phyloP scores from a whole-genome alignment of 2,888 invertebrate species.

The Dromius quadrimaculatus region DNA sequence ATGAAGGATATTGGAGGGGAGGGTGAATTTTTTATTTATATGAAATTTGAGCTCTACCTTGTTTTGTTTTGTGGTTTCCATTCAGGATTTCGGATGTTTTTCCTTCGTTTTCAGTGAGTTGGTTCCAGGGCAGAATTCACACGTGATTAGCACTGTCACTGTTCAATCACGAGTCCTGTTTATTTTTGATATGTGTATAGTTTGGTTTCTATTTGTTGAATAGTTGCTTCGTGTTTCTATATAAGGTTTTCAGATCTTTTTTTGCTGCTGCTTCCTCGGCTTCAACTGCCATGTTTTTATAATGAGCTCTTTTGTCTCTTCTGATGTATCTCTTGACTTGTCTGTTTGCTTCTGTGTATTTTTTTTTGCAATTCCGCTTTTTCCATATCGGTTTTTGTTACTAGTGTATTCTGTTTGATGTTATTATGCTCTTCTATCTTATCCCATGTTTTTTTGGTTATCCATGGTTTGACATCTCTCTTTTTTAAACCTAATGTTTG shows the following conservation, averaged over 20 bases:
- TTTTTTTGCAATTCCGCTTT: neutral
- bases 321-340: neutral
- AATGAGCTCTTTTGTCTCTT: neutral
- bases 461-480: neutral
- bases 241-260: no score
- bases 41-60: no score
- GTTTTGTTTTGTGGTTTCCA: no score
- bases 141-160: no score
- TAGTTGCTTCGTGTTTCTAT: neutral
- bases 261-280: no score
- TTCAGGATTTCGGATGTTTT: no score
- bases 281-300: neutral
- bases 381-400: neutral
- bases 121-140: no score
- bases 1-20: no score
- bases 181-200: neutral
- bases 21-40: no score
- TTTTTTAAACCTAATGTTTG: neutral
- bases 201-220: neutral
- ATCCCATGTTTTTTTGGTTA: no score
- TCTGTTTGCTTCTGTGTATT: neutral
- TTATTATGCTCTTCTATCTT: neutral
- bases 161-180: no score
- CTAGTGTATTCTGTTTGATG: neutral
- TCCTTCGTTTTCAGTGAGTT: no score